Evolutionary conservation across 2,888 invertebrate species (phyloP).

Genomic region (Ethmia dodecea): DNA sequence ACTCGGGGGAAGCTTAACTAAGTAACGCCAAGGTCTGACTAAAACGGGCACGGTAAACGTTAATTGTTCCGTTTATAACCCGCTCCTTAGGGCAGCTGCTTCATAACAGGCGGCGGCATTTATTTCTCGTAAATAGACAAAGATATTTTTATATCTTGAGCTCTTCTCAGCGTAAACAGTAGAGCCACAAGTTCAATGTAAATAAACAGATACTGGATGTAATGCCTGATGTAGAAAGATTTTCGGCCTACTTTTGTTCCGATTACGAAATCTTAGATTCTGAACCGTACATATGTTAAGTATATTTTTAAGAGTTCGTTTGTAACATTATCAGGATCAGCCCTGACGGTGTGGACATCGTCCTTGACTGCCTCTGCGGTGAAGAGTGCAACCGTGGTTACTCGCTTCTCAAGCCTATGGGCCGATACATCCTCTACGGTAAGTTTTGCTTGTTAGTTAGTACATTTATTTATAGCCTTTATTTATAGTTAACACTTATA

Average conservation of each 20-base stretch:
- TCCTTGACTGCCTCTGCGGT: slow-evolving; percentile 92
- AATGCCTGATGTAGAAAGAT: neutral
- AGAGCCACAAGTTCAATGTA: slow-evolving; percentile 59
- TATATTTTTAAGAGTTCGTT: too few species aligned
- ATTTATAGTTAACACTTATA: neutral
- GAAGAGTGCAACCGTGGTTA: slow-evolving; percentile 93
- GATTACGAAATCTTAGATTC: too few species aligned
- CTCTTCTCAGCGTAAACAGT: slow-evolving; percentile 62
- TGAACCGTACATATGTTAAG: too few species aligned
- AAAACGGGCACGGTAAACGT: slow-evolving; percentile 43
- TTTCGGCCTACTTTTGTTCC: neutral
- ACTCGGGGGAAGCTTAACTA: slow-evolving; percentile 19
- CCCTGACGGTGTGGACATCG: slow-evolving; percentile 90
- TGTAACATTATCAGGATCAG: slow-evolving; percentile 80
- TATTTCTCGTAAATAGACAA: slow-evolving; percentile 73
- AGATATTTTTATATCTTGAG: slow-evolving; percentile 74
- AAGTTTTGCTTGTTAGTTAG: slow-evolving; percentile 22
- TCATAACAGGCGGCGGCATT: slow-evolving; percentile 65
- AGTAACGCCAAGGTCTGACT: slow-evolving; percentile 38
- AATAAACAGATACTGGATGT: slow-evolving; percentile 45
- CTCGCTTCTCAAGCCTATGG: slow-evolving; percentile 90
- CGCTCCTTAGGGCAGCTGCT: slow-evolving; percentile 70
- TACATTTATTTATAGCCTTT: neutral
- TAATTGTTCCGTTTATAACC: slow-evolving; percentile 73
- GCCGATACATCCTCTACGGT: slow-evolving; percentile 92